Evolutionary conservation across 2,888 invertebrate genomes (phyloP).

Genomic region (Dasypolia templi): DNA sequence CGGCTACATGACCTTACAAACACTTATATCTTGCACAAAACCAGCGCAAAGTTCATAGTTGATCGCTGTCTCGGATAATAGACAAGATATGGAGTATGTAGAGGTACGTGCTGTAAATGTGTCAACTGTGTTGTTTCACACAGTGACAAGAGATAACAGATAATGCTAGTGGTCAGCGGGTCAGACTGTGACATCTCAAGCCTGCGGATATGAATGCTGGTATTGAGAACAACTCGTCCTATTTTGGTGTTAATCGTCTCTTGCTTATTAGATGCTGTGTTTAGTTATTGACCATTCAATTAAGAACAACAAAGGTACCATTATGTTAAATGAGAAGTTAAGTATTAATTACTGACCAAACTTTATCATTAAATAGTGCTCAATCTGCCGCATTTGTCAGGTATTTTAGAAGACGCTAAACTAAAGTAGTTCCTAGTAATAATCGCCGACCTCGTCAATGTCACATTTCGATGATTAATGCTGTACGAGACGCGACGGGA

Average conservation of each 20-base stretch:
- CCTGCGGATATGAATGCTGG: neutral
- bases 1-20: constrained; percentile 18
- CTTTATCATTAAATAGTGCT: too few relatives aligned
- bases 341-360: neutral
- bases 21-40: constrained; percentile 17
- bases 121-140: constrained; percentile 27
- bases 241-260: constrained; percentile 15
- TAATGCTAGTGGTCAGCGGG: constrained; percentile 18
- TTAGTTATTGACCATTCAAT: constrained; percentile 3
- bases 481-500: neutral
- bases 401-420: neutral
- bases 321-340: neutral
- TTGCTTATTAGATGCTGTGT: neutral
- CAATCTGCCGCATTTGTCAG: neutral
- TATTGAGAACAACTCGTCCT: neutral
- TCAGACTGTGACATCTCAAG: constrained; percentile 17
- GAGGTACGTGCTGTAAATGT: constrained; percentile 19
- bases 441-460: neutral
- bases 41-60: constrained; percentile 40
- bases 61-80: constrained; percentile 12
- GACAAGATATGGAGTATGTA: too few relatives aligned
- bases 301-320: neutral
- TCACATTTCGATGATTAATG: constrained; percentile 11
- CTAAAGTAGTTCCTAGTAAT: neutral
- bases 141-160: constrained; percentile 24